A percentile compares a stretch with the other conserved stretches of the same genome.
Evolutionary conservation across 2,797 vertebrate genomes (phyloP).

Genomic region (Delichon dasypus): DNA sequence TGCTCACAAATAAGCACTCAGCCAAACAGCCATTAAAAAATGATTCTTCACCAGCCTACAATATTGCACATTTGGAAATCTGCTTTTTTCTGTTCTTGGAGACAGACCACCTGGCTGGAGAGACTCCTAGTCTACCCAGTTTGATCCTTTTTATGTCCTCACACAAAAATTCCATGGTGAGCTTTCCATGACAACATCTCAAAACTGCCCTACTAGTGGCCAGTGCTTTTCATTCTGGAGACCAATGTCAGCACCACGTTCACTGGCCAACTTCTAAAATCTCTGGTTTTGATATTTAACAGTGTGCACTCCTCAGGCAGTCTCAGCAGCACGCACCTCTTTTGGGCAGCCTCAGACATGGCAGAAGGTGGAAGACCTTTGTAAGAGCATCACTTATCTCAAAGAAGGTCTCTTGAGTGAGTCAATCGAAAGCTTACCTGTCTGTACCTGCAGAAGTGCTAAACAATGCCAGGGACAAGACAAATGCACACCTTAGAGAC

Average conservation of each 20-base stretch:
- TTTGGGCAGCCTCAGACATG: background rate
- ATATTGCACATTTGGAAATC: background rate
- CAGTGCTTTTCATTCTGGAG: background rate
- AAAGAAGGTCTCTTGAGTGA: background rate
- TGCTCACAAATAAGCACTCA: background rate
- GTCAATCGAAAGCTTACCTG: background rate
- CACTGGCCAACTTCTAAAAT: background rate
- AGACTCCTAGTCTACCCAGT: background rate
- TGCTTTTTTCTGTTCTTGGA: background rate
- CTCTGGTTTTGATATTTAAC: too few relatives aligned
- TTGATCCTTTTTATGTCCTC: background rate
- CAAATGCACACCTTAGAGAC: background rate
- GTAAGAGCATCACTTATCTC: background rate
- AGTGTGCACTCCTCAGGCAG: background rate
- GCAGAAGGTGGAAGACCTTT: background rate
- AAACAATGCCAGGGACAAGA: background rate
- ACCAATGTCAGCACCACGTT: accelerated
- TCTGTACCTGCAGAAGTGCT: background rate
- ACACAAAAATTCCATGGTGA: background rate
- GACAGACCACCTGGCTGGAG: background rate
- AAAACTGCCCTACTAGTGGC: background rate
- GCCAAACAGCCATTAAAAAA: background rate
- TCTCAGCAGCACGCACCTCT: accelerated
- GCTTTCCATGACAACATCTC: background rate
- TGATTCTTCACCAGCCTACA: accelerated